Conservation (phyloP, 2,797 vertebrate species). For the Monodelphis domestica region DNA sequence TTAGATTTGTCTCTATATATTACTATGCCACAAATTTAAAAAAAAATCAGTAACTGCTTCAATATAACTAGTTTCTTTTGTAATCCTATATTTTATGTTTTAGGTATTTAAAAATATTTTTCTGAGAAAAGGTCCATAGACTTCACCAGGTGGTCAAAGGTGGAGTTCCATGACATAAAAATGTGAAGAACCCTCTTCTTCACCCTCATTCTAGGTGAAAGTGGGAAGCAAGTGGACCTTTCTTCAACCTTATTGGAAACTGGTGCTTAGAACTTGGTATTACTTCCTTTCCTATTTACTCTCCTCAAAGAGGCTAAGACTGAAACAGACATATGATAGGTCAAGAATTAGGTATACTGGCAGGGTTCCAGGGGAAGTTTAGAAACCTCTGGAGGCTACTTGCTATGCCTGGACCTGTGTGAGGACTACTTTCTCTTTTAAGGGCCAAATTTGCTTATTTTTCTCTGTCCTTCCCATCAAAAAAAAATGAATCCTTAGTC, state of each 20-base stretch:
- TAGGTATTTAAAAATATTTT: background rate
- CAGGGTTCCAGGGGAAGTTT: background rate
- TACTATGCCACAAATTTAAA: background rate
- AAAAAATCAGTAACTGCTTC: background rate
- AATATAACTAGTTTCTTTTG: background rate
- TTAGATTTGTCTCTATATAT: background rate
- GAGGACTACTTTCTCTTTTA: background rate
- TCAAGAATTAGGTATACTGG: background rate
- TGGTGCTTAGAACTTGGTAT: background rate
- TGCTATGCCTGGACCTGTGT: background rate
- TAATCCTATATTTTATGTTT: background rate
- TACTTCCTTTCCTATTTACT: background rate
- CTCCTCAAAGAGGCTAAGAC: background rate
- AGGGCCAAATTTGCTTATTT: background rate
- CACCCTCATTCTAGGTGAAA: background rate
- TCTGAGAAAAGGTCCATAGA: background rate
- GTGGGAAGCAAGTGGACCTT: background rate
- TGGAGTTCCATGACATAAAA: too few relatives aligned
- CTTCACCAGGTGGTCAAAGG: background rate
- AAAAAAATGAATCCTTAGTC: background rate
- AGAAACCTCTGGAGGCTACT: background rate
- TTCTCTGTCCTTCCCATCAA: background rate
- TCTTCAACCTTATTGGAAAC: background rate
- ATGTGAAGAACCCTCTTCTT: background rate
- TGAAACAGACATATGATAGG: background rate